Percentiles rank a stretch among this genome's conserved stretches.
Evolutionary conservation across 2,888 invertebrate species (phyloP).

Genomic region (Drosophila lutescens): DNA sequence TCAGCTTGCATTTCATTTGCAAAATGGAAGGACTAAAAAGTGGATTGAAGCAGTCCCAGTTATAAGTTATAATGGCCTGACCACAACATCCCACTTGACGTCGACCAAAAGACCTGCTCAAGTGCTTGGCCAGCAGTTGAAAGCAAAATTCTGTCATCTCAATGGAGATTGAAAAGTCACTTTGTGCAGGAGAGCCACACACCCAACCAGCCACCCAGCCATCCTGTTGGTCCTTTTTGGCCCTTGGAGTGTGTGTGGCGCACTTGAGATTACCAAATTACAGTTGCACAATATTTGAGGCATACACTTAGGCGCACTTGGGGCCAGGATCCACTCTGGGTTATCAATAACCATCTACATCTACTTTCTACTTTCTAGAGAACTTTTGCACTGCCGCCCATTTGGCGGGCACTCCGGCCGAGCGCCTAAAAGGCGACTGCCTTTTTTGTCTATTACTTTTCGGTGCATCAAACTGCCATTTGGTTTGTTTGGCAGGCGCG

Average conservation of each 20-base stretch:
- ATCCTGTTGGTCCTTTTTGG: background rate
- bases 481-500: constrained; percentile 36
- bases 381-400: constrained; percentile 43
- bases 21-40: constrained; percentile 63
- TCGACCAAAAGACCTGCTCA: constrained; percentile 77
- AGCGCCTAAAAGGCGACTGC: constrained; percentile 49
- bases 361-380: background rate
- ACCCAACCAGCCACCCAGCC: background rate
- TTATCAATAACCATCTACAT: constrained; percentile 42
- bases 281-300: constrained; percentile 54
- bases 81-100: constrained; percentile 76
- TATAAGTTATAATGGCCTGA: constrained; percentile 79
- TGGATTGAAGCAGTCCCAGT: constrained; percentile 46
- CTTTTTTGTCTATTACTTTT: constrained; percentile 46
- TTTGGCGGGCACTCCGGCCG: constrained; percentile 45
- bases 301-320: constrained; percentile 52
- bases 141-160: constrained; percentile 74
- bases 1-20: constrained; percentile 72
- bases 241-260: constrained; percentile 1
- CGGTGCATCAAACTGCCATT: constrained; percentile 61
- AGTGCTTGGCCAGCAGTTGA: constrained; percentile 67
- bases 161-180: constrained; percentile 53
- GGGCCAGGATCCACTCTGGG: constrained; percentile 24
- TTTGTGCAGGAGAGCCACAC: constrained; percentile 25
- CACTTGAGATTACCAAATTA: constrained; percentile 62